Evolutionary conservation across 2,888 invertebrate species (phyloP).

Genomic region (Idaea biselata): DNA sequence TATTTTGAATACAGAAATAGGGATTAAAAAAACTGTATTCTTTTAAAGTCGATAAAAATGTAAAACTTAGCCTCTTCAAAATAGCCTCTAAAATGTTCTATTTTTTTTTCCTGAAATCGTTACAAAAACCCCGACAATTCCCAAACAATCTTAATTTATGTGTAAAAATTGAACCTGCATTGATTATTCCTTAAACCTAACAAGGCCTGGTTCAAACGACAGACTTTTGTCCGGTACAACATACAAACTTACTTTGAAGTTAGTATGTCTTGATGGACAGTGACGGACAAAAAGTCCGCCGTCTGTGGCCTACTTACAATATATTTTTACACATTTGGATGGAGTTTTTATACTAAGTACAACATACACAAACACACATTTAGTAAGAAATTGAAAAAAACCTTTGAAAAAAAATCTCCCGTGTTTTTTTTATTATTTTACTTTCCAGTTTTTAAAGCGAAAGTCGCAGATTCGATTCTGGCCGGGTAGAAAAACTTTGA

Average conservation of each 20-base stretch:
- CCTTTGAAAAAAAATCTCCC: background rate
- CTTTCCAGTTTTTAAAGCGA: too few relatives aligned
- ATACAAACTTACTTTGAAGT: background rate
- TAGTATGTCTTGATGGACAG: background rate
- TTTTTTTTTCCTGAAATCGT: background rate
- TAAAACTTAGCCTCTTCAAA: background rate
- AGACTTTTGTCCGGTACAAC: background rate
- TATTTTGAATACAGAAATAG: too few relatives aligned
- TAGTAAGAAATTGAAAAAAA: background rate
- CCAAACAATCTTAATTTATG: background rate
- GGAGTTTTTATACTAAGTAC: background rate
- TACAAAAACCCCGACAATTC: background rate
- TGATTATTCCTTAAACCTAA: background rate
- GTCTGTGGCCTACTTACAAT: background rate
- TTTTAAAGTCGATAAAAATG: too few relatives aligned
- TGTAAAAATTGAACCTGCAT: background rate
- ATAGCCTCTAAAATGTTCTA: background rate
- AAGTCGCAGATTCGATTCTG: too few relatives aligned
- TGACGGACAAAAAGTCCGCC: background rate
- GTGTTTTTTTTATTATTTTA: too few relatives aligned
- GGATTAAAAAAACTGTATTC: too few relatives aligned
- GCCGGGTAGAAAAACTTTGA: too few relatives aligned
- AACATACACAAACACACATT: background rate
- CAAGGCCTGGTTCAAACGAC: background rate
- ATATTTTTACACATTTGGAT: background rate